Percentiles rank a stretch among this genome's conserved stretches.
Evolutionary conservation across 2,888 invertebrate genomes (phyloP).

Genomic region (Meandrusa payeni): DNA sequence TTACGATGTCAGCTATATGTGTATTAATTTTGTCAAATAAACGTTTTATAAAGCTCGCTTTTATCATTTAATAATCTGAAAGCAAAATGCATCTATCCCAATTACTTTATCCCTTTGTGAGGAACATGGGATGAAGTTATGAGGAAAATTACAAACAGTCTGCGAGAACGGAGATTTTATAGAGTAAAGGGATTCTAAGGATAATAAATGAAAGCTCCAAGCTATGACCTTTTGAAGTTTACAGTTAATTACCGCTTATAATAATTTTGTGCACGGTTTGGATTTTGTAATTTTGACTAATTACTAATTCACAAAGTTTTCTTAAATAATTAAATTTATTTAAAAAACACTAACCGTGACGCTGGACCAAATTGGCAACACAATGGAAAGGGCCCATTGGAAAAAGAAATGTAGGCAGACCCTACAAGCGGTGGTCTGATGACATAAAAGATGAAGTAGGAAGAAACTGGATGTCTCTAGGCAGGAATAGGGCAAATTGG

Average conservation of each 20-base stretch:
- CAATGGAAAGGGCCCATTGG: too few relatives aligned
- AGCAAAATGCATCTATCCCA: conserved; percentile 4
- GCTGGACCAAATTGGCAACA: too few relatives aligned
- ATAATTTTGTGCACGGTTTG: neutral
- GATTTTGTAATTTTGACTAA: neutral
- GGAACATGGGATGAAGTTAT: too few relatives aligned
- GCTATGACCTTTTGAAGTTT: conserved; percentile 2
- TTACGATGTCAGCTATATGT: neutral
- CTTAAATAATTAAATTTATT: neutral
- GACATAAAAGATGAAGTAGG: too few relatives aligned
- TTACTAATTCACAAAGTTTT: neutral
- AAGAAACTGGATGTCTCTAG: too few relatives aligned
- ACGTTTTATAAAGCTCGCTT: neutral
- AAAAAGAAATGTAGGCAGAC: too few relatives aligned
- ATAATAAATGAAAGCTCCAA: conserved; percentile 1
- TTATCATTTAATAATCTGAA: neutral
- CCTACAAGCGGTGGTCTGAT: too few relatives aligned
- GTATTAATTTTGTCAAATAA: neutral
- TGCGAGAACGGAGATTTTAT: neutral
- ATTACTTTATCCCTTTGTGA: neutral
- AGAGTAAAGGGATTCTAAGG: conserved; percentile 1
- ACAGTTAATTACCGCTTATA: neutral
- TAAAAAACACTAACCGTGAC: neutral
- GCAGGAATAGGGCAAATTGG: too few relatives aligned
- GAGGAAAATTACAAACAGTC: conserved; percentile 1